Percentiles rank a stretch among this genome's conserved stretches.
These are phyloP conservation scores for Macrochelys suwanniensis DNA, from an alignment of 2,797 vertebrate species.

Conservation along the genomic window DNA sequence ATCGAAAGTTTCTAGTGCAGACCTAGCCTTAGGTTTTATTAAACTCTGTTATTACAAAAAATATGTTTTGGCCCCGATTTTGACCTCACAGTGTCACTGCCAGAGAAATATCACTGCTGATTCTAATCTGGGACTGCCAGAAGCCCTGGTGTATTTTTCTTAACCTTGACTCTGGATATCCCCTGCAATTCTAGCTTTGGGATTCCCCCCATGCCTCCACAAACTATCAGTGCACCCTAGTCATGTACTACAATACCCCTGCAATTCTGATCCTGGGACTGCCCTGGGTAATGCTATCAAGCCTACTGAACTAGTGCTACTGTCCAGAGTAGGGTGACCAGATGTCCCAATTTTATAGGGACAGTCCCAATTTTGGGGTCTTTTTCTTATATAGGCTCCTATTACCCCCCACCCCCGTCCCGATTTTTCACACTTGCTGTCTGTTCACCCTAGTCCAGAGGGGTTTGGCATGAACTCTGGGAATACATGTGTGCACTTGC, in stretches of 20 bases:
- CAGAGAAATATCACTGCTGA: background rate
- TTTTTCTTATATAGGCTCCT: too few species aligned
- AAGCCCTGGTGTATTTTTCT: fast-evolving
- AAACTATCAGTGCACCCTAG: background rate
- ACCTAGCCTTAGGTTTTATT: background rate
- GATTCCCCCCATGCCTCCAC: background rate
- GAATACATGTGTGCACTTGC: fast-evolving
- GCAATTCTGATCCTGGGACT: background rate
- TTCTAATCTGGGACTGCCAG: background rate
- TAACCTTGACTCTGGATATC: fast-evolving
- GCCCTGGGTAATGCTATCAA: background rate
- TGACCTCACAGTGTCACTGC: background rate
- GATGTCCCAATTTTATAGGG: too few species aligned
- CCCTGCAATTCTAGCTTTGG: fast-evolving
- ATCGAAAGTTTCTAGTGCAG: background rate
- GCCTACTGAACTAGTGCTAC: fast-evolving
- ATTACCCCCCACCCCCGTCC: too few species aligned
- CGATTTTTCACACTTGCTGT: too few species aligned
- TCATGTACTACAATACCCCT: fast-evolving
- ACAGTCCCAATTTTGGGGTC: too few species aligned
- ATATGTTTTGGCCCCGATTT: background rate
- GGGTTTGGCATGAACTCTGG: background rate
- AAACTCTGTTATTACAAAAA: background rate
- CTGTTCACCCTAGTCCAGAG: too few species aligned
- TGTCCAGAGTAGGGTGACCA: fast-evolving